phyloP scores from a whole-genome alignment of 2,888 invertebrate genomes.

The Himalopsyche tibetana region DNA sequence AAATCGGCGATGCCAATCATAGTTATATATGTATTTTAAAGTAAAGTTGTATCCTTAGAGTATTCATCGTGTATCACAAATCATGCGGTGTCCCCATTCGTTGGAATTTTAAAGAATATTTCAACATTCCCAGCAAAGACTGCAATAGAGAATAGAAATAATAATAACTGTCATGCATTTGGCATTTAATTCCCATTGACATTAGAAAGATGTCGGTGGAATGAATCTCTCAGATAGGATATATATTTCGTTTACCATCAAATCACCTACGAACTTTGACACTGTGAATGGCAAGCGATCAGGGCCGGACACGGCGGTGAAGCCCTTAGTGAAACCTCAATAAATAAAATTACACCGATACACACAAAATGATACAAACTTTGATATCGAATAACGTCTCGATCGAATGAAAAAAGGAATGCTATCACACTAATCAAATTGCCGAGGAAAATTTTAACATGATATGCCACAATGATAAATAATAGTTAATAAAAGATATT shows the following conservation, averaged over 20 bases:
- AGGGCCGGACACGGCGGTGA: neutral
- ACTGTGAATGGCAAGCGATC: conserved; percentile 8
- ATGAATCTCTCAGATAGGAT: conserved; percentile 41
- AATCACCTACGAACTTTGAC: conserved; percentile 40
- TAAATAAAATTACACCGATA: too few species aligned
- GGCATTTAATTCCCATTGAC: conserved; percentile 59
- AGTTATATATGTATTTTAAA: neutral
- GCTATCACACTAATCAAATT: too few species aligned
- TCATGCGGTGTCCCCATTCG: neutral
- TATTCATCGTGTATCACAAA: neutral
- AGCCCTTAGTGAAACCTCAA: too few species aligned
- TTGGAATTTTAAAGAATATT: conserved; percentile 3
- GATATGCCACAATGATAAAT: too few species aligned
- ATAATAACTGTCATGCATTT: conserved; percentile 47
- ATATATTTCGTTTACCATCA: conserved; percentile 29
- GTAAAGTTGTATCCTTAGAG: neutral
- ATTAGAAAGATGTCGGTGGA: conserved; percentile 56
- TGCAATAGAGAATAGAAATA: conserved; percentile 23
- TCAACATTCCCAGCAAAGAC: neutral
- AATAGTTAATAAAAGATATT: too few species aligned
- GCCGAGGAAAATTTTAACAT: too few species aligned
- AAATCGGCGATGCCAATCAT: neutral
- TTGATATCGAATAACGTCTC: too few species aligned
- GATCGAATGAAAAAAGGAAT: too few species aligned
- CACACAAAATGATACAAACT: too few species aligned